Evolutionary conservation across 2,113 vertebrate genomes (phyloP).

Genomic region (Pionites leucogaster): DNA sequence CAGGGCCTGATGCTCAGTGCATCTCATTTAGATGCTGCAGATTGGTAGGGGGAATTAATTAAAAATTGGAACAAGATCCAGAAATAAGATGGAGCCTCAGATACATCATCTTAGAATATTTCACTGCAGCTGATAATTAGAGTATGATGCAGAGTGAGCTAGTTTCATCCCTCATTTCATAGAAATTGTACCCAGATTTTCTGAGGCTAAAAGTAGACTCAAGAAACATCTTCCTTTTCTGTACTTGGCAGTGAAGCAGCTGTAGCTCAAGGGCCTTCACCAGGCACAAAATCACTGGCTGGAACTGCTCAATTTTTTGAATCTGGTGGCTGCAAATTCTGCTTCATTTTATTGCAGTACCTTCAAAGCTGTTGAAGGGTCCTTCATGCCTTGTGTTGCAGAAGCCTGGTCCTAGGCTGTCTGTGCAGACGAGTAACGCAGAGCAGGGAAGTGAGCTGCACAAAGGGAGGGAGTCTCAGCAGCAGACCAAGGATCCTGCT

Average conservation of each 20-base stretch:
- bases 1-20: not conserved
- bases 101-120: not conserved
- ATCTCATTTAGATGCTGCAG: not conserved
- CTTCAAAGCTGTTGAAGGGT: not conserved
- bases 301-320: not conserved
- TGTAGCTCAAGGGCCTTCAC: not conserved
- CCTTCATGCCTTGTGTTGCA: not conserved
- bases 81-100: not conserved
- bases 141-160: not conserved
- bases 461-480: not conserved
- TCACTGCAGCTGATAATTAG: not conserved
- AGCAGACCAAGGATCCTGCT: not conserved
- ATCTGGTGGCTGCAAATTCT: not conserved
- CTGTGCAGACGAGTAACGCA: not conserved
- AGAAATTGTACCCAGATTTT: not conserved
- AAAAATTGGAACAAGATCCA: not conserved
- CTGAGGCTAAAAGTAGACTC: conserved; percentile 5
- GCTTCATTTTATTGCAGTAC: not conserved
- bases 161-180: not conserved
- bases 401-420: not conserved
- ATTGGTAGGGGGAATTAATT: not conserved
- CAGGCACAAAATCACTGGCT: not conserved
- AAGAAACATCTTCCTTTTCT: not conserved
- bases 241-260: not conserved
- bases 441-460: not conserved